A percentile compares a stretch with the other conserved stretches of the same genome.
phyloP scores from a whole-genome alignment of 2,888 invertebrate genomes.

The Xanthorhoe designata region DNA sequence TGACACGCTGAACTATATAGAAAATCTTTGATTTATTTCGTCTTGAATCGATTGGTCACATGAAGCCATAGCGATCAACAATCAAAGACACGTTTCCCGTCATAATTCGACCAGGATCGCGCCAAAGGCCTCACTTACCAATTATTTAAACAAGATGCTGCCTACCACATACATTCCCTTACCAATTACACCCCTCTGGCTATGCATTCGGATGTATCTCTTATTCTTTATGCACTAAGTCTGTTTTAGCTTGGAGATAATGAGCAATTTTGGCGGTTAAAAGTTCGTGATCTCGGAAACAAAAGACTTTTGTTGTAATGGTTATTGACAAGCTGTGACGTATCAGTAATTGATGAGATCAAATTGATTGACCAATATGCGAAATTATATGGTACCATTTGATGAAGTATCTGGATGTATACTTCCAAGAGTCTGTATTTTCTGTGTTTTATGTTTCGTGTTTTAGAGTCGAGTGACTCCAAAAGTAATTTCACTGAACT shows the following conservation, averaged over 20 bases:
- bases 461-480: too few relatives aligned
- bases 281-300: conserved; percentile 38
- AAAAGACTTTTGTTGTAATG: conserved; percentile 31
- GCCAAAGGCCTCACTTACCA: conserved; percentile 54
- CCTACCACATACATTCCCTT: conserved; percentile 22
- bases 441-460: too few relatives aligned
- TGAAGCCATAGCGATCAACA: conserved; percentile 3
- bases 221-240: conserved; percentile 22
- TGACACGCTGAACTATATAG: too few relatives aligned
- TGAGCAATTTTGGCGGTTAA: conserved; percentile 29
- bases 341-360: conserved; percentile 34
- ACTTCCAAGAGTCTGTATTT: too few relatives aligned
- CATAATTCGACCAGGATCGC: conserved; percentile 26
- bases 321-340: conserved; percentile 28
- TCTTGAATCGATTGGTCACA: neutral
- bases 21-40: too few relatives aligned
- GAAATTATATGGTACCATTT: neutral
- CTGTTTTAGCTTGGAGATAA: conserved; percentile 10
- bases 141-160: conserved; percentile 67
- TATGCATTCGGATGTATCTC: conserved; percentile 16
- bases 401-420: neutral
- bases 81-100: conserved; percentile 13
- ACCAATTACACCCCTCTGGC: conserved; percentile 32
- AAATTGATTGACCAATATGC: conserved; percentile 10
- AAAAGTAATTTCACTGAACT: too few relatives aligned